Evolutionary conservation across 1,140 invertebrate genomes (phyloP).

Genomic region (Cyclina sinensis): DNA sequence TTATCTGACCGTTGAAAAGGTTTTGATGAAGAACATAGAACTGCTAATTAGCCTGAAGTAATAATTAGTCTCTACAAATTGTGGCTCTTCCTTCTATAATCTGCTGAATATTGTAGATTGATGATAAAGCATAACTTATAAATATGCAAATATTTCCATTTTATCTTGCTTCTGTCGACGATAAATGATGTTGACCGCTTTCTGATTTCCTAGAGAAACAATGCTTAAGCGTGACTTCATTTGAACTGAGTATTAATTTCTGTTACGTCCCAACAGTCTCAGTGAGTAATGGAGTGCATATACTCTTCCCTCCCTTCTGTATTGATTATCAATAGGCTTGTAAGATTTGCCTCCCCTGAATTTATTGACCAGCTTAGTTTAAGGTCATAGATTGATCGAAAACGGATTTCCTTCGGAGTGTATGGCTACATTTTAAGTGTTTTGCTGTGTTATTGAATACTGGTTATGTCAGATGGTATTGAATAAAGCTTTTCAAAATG

Average conservation of each 20-base stretch:
- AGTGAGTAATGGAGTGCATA: background rate
- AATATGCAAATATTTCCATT: too few relatives aligned
- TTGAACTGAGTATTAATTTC: too few relatives aligned
- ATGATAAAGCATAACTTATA: too few relatives aligned
- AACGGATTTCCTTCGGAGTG: constrained; percentile 20
- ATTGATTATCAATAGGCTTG: constrained; percentile 30
- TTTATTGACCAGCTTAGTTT: constrained; percentile 35
- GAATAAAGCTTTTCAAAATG: background rate
- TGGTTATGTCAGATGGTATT: background rate
- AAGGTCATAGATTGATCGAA: constrained; percentile 47
- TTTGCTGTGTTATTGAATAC: constrained; percentile 9
- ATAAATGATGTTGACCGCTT: background rate
- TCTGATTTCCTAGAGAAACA: background rate
- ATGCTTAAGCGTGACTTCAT: too few relatives aligned
- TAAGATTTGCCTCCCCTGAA: constrained; percentile 42
- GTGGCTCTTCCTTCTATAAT: too few relatives aligned
- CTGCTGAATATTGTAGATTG: too few relatives aligned
- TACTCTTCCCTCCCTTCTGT: constrained; percentile 10
- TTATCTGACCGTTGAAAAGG: too few relatives aligned
- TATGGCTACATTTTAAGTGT: constrained; percentile 28
- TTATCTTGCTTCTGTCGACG: too few relatives aligned
- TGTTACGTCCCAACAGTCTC: background rate
- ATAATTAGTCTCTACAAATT: too few relatives aligned
- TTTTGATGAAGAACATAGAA: too few relatives aligned
- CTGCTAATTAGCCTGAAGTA: too few relatives aligned